Evolutionary conservation across 2,797 vertebrate species (phyloP).

Genomic region (Podarcis lilfordi): DNA sequence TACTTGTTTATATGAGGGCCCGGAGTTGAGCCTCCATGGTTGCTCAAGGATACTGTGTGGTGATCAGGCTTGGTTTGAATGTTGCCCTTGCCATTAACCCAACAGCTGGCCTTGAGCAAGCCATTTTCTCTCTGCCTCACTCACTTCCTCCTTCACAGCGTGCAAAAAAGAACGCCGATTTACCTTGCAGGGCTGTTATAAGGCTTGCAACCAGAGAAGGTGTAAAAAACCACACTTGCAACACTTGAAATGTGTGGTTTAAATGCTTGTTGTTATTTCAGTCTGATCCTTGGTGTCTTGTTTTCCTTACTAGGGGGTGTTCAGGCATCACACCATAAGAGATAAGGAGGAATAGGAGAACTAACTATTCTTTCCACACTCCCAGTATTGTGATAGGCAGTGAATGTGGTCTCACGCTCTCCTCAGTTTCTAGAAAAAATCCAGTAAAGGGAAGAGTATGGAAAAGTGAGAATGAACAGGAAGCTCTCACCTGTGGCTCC

Average conservation of each 20-base stretch:
- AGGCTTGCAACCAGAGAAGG: background rate
- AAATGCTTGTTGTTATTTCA: no score
- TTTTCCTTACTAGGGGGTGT: no score
- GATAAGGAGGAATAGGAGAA: background rate
- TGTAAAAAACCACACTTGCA: background rate
- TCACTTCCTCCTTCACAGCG: background rate
- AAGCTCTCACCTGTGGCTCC: no score
- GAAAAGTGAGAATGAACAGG: no score
- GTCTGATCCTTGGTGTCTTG: no score
- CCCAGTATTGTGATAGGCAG: background rate
- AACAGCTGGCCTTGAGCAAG: background rate
- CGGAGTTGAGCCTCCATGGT: background rate
- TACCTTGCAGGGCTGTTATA: background rate
- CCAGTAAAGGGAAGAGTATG: background rate
- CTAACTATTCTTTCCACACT: background rate
- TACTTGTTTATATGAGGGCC: background rate
- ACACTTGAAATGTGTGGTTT: no score
- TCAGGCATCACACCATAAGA: background rate
- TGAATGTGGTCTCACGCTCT: background rate
- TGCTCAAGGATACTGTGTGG: no score
- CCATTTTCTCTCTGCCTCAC: background rate
- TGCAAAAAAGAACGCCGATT: background rate
- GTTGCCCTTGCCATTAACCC: no score
- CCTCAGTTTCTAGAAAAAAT: background rate
- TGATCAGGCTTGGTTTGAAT: no score